phyloP scores from a whole-genome alignment of 2,113 vertebrate genomes.

The Perccottus glenii region DNA sequence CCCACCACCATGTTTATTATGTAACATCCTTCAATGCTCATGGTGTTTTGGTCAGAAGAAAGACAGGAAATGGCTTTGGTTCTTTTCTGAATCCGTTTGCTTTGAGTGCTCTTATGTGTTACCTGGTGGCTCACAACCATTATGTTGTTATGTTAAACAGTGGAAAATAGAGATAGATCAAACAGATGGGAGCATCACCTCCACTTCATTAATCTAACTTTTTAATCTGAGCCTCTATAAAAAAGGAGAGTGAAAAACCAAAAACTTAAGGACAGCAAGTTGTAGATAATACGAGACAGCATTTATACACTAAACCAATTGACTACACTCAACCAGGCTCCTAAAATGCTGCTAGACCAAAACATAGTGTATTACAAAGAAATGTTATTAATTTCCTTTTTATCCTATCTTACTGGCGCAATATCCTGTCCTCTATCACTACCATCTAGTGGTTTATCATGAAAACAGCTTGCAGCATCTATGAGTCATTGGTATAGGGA shows the following conservation, averaged over 20 bases:
- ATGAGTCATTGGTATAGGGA: constrained; percentile 67
- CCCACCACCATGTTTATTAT: constrained; percentile 35
- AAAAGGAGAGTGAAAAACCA: background rate
- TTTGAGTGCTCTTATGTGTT: constrained; percentile 31
- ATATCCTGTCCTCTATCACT: constrained; percentile 64
- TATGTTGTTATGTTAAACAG: constrained; percentile 38
- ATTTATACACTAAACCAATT: background rate
- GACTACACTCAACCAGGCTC: constrained; percentile 4
- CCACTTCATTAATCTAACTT: constrained; percentile 44
- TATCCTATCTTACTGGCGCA: constrained; percentile 45
- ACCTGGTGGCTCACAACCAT: constrained; percentile 17
- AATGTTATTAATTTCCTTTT: constrained; percentile 24
- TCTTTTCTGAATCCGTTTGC: constrained; percentile 27
- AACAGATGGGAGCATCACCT: constrained; percentile 40
- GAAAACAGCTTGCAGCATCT: constrained; percentile 50
- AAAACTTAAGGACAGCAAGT: background rate
- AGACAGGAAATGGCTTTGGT: constrained; percentile 40
- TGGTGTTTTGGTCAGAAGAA: constrained; percentile 31
- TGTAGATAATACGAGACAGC: background rate
- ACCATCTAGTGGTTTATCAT: constrained; percentile 62
- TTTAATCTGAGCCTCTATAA: background rate
- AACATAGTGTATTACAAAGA: constrained; percentile 7
- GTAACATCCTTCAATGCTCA: constrained; percentile 42
- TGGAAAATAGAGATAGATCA: constrained; percentile 40
- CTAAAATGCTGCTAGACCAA: background rate